These are phyloP conservation scores for Vulpes lagopus DNA, from an alignment of 2,113 vertebrate species.

Conservation along the genomic window DNA sequence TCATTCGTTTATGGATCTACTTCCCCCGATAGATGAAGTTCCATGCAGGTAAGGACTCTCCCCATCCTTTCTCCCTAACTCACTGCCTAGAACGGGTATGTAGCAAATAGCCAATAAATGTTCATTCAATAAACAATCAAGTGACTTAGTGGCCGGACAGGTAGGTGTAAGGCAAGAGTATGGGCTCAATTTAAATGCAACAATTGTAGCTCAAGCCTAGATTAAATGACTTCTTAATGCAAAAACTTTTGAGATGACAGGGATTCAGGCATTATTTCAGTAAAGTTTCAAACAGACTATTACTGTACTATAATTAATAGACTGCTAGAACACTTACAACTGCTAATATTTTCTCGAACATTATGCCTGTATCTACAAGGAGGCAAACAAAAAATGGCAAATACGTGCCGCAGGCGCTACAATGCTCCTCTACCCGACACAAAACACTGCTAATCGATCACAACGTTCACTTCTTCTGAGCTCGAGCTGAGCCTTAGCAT, in stretches of 20 bases:
- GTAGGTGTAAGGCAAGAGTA: background rate
- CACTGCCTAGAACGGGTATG: background rate
- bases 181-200: background rate
- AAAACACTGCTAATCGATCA: background rate
- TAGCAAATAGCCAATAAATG: background rate
- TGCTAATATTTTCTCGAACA: background rate
- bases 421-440: background rate
- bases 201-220: background rate
- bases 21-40: background rate
- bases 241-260: slow-evolving; percentile 28
- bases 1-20: background rate
- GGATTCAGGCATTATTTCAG: background rate
- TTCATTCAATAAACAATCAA: background rate
- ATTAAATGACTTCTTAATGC: background rate
- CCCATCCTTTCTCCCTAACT: background rate
- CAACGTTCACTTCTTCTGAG: background rate
- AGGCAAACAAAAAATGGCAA: background rate
- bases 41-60: background rate
- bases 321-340: background rate
- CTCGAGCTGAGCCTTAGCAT: background rate
- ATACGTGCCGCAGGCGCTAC: no score
- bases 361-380: background rate
- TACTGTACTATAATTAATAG: background rate
- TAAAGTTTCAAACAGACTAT: background rate
- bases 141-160: background rate